Evolutionary conservation across 2,113 vertebrate genomes (phyloP).

Genomic region (Hemiscyllium ocellatum): DNA sequence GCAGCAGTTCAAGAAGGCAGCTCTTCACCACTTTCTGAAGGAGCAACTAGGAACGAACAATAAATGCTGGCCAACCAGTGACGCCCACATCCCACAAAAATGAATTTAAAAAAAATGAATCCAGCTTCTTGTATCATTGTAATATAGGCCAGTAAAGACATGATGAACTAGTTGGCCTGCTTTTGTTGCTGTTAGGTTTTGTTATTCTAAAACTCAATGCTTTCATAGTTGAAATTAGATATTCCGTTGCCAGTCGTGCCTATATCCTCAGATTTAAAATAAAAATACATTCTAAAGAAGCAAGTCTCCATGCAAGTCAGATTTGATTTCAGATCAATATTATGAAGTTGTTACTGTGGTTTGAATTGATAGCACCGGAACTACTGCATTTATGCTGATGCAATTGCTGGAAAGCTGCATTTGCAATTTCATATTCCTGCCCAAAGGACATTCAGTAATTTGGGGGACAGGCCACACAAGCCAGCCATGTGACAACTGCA

Average conservation of each 20-base stretch:
- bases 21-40: no score
- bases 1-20: no score
- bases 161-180: background rate
- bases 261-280: background rate
- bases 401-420: background rate
- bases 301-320: background rate
- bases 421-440: background rate
- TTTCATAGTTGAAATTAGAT: background rate
- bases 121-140: no score
- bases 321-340: constrained; percentile 32
- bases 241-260: background rate
- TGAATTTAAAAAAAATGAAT: no score
- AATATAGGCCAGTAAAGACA: background rate
- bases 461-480: background rate
- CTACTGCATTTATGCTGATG: background rate
- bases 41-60: no score
- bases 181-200: background rate
- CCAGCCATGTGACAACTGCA: no score
- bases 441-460: background rate
- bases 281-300: background rate
- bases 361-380: background rate
- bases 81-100: no score
- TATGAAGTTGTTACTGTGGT: background rate
- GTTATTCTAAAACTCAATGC: no score
- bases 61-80: no score